Base-by-base conservation (phyloP, 2,797 vertebrate species). In the Balearica regulorum region DNA sequence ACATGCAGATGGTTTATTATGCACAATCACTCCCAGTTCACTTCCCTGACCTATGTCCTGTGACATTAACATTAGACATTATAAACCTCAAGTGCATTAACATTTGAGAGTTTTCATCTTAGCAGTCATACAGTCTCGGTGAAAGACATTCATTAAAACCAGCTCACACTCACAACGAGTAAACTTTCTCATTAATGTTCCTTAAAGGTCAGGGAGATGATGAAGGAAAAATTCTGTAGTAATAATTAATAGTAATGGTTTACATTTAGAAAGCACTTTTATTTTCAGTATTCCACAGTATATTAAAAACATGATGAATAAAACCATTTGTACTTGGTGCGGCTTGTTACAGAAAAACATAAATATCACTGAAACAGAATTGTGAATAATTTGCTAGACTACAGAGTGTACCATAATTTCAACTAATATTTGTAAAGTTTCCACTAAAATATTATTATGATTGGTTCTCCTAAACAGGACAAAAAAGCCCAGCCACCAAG, bases 61-160 rank as follows among this genome's bases (percentile, higher is more conserved):
- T 87, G 88, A 80, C 83, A 89, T 79, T 93, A 90, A 94, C 51
- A 70, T 79, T 79, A 94, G 66, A 90, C 9, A 46, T 73, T 82
- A 57, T 33, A 93, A 95, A 94, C 58, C 85, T 91, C 82, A 86
- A 94, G 61, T 92, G 82, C 62, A 90, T 90, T 94, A 95, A 72
- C 82, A 83, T 83, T 96, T 90, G 61, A 83, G 33, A 76, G 31
- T 75, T 95, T 96, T 94, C 53, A 60, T 81, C 22, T 60, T 64
- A 86, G 39, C 33, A 84, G 49, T 90, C 61, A 46, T 64, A 69
- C 6, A 81, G 65, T 41, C 72, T 84, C 31, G 22, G 58, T 55
- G 69, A 94, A 91, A 94, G 72, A 83, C 16, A 83, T 72, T 83
- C 21, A 83, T 88, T 90, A 88, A 88, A 93, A 86, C 16, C 53